These are phyloP conservation scores for Apotomis capreana DNA, from an alignment of 2,888 invertebrate species.

Conservation along the genomic window DNA sequence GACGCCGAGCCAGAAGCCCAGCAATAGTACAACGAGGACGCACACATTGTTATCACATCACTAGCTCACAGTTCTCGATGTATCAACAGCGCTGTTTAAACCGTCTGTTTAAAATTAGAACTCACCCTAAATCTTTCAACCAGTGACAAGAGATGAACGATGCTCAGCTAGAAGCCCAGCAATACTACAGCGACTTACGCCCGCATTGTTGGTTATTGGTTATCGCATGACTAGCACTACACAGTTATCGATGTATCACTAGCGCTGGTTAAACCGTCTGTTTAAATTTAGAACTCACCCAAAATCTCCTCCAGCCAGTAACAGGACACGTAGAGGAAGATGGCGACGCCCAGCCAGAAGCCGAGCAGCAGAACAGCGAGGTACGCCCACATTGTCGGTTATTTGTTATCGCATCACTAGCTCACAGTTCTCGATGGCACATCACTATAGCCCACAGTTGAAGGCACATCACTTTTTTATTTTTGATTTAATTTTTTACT, in stretches of 20 bases:
- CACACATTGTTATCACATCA: slow-evolving; percentile 67
- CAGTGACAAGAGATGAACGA: too few species aligned
- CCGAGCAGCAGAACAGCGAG: slow-evolving; percentile 73
- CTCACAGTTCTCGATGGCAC: slow-evolving; percentile 13
- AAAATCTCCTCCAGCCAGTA: slow-evolving; percentile 85
- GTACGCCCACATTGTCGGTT: slow-evolving; percentile 72
- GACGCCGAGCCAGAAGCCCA: slow-evolving; percentile 80
- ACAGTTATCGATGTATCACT: not conserved
- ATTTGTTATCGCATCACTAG: slow-evolving; percentile 46
- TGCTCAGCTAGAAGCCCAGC: too few species aligned
- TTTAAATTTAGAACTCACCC: slow-evolving; percentile 73
- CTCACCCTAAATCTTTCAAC: slow-evolving; percentile 83
- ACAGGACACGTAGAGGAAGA: slow-evolving; percentile 79
- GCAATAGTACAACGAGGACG: slow-evolving; percentile 70
- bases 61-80: slow-evolving; percentile 13
- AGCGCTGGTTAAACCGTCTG: too few species aligned
- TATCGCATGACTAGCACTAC: too few species aligned
- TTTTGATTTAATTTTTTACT: not conserved
- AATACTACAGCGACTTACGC: too few species aligned
- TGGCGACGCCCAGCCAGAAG: slow-evolving; percentile 80
- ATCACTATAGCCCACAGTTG: slow-evolving; percentile 19
- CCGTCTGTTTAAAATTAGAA: slow-evolving; percentile 41
- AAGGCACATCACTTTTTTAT: slow-evolving; percentile 22
- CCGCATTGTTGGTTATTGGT: slow-evolving; percentile 39
- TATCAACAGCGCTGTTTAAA: not conserved